Evolutionary conservation across 1,140 invertebrate species (phyloP).

Genomic region (Pissodes strobi): DNA sequence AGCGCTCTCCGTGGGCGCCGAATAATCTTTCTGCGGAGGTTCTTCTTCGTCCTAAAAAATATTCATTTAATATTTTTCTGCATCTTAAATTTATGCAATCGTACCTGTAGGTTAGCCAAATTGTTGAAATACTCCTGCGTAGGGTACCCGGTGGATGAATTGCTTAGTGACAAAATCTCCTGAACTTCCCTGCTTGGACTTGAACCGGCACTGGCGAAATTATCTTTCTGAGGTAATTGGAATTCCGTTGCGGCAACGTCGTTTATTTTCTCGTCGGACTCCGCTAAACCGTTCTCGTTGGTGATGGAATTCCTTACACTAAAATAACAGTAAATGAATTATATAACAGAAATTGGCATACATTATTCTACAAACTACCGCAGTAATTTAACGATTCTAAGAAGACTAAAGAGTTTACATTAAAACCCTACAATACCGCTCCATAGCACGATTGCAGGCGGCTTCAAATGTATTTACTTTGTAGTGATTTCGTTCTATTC

Average conservation of each 20-base stretch:
- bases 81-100: too few relatives aligned
- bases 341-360: too few relatives aligned
- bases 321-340: background rate
- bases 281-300: conserved; percentile 17
- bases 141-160: conserved; percentile 45
- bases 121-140: conserved; percentile 51
- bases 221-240: conserved; percentile 51
- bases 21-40: conserved; percentile 37
- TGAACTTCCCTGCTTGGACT: conserved; percentile 86
- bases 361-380: too few relatives aligned
- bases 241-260: conserved; percentile 43
- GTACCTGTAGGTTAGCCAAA: conserved; percentile 43
- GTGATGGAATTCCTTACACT: conserved; percentile 35
- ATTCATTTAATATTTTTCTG: too few relatives aligned
- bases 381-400: too few relatives aligned
- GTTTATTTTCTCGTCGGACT: conserved; percentile 39
- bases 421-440: too few relatives aligned
- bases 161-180: conserved; percentile 71
- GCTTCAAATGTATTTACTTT: too few relatives aligned
- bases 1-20: conserved; percentile 14
- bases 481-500: too few relatives aligned
- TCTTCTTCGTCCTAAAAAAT: conserved; percentile 24
- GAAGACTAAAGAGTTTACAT: too few relatives aligned
- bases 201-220: conserved; percentile 71
- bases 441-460: too few relatives aligned